Base-by-base conservation (phyloP, 2,888 invertebrate genomes). In the Andrena bucephala region DNA sequence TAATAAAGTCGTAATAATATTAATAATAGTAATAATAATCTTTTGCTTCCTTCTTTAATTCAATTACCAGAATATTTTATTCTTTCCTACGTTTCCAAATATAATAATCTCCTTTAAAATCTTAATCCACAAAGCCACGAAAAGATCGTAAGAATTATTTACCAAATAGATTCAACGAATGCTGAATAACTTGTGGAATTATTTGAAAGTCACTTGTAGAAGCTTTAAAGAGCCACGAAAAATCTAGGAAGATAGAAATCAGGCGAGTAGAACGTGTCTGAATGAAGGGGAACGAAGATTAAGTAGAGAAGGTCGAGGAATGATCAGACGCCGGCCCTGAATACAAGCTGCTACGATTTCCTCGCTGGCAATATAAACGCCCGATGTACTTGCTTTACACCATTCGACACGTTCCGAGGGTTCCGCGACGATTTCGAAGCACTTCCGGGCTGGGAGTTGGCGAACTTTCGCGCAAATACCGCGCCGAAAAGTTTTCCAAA, bases 391-490 rank as follows among this genome's bases (percentile, higher is more conserved):
- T 63, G 42, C 50, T 54, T 63, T 16, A 27, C 42, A 10, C 42
- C 54, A 57, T 65, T 63, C 48, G 42, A 42, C 62, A 24, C 68
- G 62, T 63, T 63, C 68, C 33, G 52, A 42, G 29, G 29, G 36
- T 50, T 74, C 29, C 33, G 13, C 48, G 20, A 50, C 59, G 20
- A 74, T 66, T 54, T 75, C 76, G 24, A 60, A 13, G 60, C 60
- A 42, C 48, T 76, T 70, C 42, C 33, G 62, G 50, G 24, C 27
- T n/a, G 42, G 36, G 59, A 79, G 50, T 69, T 79, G 6, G 48
- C 50, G 33, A 79, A 77, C 54, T 76, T 66, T 33, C 20, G 48
- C 67, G 67, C 54, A 76, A 77, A 48, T 76, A 60, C 48, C 20
- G 48, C 13, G 29, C 29, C 36, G 29, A 42, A 42, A 65, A 65